Base-by-base conservation (phyloP, 2,113 vertebrate species). In the Ardeotis arabs region DNA sequence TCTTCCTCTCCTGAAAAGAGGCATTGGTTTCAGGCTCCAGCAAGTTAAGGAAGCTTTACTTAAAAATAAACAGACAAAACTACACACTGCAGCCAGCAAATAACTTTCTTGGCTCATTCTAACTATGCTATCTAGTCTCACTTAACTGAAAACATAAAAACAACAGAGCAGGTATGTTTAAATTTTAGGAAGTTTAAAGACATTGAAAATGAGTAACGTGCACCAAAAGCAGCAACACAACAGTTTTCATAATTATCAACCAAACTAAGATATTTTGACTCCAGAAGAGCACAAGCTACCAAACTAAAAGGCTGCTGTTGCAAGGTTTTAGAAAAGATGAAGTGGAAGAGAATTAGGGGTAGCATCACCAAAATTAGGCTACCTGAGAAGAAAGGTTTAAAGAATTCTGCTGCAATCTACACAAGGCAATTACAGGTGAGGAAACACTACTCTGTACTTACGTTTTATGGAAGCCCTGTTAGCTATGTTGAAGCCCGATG, bases 391-490 rank as follows among this genome's bases (percentile, higher is more conserved):
- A 55, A 59, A 85, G n/a, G 20, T 10, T 72, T 73, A 72, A 79
- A 82, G 6, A 67, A 45, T 22, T 39, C 24, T 33, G 33, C 87
- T 29, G 28, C 47, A 52, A 27, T 27, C 41, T 55, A 49, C 55
- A 74, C 0, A 1, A 37, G 22, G 35, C 0, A 2, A 52, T 20
- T n/a, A 33, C 37, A 37, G 39, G 33, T 20, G 15, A 80, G 62
- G 44, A 66, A 76, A 35, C 17, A 6, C 10, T 28, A 8, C 24
- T 52, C 14, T 0, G 0, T 59, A 94, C 98, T 98, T 95, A 99
- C 99, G 98, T 95, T 87, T 97, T 67, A 98, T 98, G 49, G 98
- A 96, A 10, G 98, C 89, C n/a, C 97, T 98, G 49, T 98, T 98
- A 18, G 95, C 96, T 15, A 99, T 97, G 91, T 92, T 98, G 93